Percentiles rank a stretch among this genome's conserved stretches.
These are phyloP conservation scores for Maniola hyperantus DNA, from an alignment of 2,888 invertebrate species.

Conservation along the genomic window DNA sequence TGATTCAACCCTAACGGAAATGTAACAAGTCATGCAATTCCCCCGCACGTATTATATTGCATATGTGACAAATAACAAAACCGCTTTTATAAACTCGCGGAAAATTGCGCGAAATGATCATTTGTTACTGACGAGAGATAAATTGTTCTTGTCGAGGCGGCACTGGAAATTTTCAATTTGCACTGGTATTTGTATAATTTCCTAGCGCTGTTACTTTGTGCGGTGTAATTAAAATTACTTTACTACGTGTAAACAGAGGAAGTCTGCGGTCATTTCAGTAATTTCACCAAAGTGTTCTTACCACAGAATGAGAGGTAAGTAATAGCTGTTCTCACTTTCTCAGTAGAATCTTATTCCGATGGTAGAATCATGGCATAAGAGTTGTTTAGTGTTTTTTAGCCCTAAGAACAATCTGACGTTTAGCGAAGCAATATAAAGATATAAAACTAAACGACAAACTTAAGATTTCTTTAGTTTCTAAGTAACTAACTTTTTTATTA, in stretches of 20 bases:
- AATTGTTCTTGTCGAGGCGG: constrained; percentile 36
- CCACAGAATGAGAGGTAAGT: too few species aligned
- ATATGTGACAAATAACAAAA: constrained; percentile 6
- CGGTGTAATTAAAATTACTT: constrained; percentile 26
- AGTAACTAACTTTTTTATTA: too few species aligned
- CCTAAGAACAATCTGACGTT: too few species aligned
- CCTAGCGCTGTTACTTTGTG: constrained; percentile 15
- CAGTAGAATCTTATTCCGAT: too few species aligned
- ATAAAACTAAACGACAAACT: too few species aligned
- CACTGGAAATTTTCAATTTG: constrained; percentile 43
- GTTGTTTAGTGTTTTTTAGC: too few species aligned
- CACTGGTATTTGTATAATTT: constrained; percentile 39
- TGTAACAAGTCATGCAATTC: not conserved
- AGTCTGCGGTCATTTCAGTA: not conserved
- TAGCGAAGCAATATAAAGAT: too few species aligned
- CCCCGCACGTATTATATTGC: not conserved
- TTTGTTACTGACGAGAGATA: constrained; percentile 29
- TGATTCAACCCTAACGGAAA: not conserved
- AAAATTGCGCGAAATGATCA: constrained; percentile 9
- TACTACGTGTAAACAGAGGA: constrained; percentile 7
- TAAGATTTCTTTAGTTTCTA: too few species aligned
- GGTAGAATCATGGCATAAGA: too few species aligned
- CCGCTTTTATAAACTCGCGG: not conserved
- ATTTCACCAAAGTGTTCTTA: not conserved
- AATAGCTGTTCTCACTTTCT: too few species aligned